Evolutionary conservation across 1,140 invertebrate species (phyloP), one percentile per base, ranked within the genome.

Genomic region (Metopolophium dirhodum): DNA sequence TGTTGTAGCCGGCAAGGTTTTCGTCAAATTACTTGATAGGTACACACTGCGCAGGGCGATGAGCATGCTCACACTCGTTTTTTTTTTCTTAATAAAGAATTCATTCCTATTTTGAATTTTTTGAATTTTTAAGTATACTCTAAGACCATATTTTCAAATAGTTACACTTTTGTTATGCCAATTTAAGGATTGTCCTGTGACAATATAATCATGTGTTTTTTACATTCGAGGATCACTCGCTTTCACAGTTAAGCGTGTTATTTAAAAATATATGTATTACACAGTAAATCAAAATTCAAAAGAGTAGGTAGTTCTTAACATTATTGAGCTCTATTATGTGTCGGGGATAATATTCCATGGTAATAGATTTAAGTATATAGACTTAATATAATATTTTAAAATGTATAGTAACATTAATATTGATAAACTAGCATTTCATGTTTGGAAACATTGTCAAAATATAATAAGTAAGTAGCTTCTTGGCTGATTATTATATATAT

Each of bases 211-310:
- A 61, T 61, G 8, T 61, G 9, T 0, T 11, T 61, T 61, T 11
- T 8, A 4, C 2, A 3, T 3, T 11, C 7, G 11, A 30, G 9
- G 4, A 61, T 7, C 57, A 26, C 0, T 0, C 6, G 26, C 8
- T 61, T 61, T 30, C 7, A 61, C 9, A 61, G 57, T 61, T 57
- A 7, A 57, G 8, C 26, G 8, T 30, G 8, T 26, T 30, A 9
- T 61, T 57, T 2, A 11, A 61, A 61, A 61, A 61, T 61, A 0
- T 7, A 77, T 1, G n/a, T 30, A 77, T 77, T n/a, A 35, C 14
- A n/a, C n/a, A 18, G 30, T 6, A 77, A n/a, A 77, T n/a, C n/a
- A 9, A n/a, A 77, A 77, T n/a, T n/a, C n/a, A 8, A n/a, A 77
- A n/a, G 7, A n/a, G 30, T 4, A 4, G 30, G 30, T n/a, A 68